Base-by-base conservation (phyloP, 2,113 vertebrate genomes). In the Poeciliopsis prolifica region DNA sequence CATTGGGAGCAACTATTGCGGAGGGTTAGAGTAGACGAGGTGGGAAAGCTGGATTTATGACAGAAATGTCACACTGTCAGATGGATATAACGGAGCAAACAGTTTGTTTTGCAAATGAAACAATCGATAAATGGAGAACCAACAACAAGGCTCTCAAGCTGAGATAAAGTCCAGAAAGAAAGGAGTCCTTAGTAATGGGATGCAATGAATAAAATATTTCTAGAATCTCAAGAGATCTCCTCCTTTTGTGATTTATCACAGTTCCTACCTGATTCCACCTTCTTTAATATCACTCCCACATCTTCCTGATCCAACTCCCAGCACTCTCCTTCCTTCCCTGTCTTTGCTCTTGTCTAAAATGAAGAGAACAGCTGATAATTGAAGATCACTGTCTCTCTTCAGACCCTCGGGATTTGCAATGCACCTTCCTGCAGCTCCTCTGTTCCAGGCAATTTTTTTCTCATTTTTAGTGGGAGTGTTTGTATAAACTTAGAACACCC, bases 311-410 rank as follows among this genome's bases (percentile, higher is more conserved):
- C 72, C 75, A 65, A 73, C 68, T 28, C 61, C 62, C 33, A 65
- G 65, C 65, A 65, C 51, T 62, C 70, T 35, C 64, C 64, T 79
- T 81, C 67, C 66, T 61, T 78, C 74, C 77, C 75, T 65, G 75
- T 71, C 79, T 74, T 78, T 75, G 77, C 84, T 90, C 90, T 90
- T 91, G 91, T 95, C 92, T 94, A 90, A 93, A 94, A 93, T 93
- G 90, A 92, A 89, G 77, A 86, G 92, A 93, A 83, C 88, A 92
- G 92, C 86, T 92, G 91, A 92, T 95, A 95, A 95, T 94, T 94
- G 94, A 93, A 95, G 94, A 95, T 95, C 93, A 92, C 93, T 94
- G 93, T 95, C 94, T 94, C 86, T 88, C 83, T 86, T 87, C 84
- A 54, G 90, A 83, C 92, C 91, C 90, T 87, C 82, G 88, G 92